A percentile compares a stretch with the other conserved stretches of the same genome.
Evolutionary conservation across 2,113 vertebrate genomes (phyloP).

Genomic region (Eurystomus gularis): DNA sequence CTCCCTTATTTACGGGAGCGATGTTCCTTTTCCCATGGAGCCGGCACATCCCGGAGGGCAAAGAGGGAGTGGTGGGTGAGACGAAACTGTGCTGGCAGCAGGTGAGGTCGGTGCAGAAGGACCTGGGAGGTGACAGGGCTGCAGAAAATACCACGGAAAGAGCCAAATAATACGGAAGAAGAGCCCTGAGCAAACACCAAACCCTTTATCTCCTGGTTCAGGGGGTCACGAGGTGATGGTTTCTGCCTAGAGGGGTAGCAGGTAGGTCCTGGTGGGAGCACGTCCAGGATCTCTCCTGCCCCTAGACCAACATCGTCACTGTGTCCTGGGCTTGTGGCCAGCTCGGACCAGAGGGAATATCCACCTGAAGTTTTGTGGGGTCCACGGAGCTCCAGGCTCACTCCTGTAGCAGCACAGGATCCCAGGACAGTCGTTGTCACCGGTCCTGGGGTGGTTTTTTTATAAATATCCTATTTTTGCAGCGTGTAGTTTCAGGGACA

Average conservation of each 20-base stretch:
- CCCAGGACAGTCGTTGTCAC: not conserved
- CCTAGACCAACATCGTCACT: not conserved
- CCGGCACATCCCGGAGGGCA: not conserved
- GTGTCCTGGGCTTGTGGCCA: rapidly evolving
- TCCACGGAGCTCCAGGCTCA: not conserved
- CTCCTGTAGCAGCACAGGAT: not conserved
- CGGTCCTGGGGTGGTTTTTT: too few species aligned
- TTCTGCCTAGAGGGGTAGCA: not conserved
- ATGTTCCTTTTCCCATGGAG: not conserved
- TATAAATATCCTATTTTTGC: too few species aligned
- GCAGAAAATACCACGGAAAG: not conserved
- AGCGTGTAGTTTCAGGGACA: not conserved
- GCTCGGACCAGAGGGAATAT: not conserved
- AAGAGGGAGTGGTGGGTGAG: not conserved
- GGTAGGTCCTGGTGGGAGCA: not conserved
- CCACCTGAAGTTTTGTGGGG: not conserved
- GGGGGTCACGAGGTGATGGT: not conserved
- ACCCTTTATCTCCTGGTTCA: not conserved
- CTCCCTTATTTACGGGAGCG: not conserved
- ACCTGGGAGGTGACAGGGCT: not conserved
- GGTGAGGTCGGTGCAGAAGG: not conserved
- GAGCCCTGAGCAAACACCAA: not conserved
- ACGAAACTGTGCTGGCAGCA: not conserved
- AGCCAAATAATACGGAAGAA: not conserved
- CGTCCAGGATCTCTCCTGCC: too few species aligned